These are phyloP conservation scores for Athalia cordata DNA, from an alignment of 2,888 invertebrate species.

Conservation along the genomic window DNA sequence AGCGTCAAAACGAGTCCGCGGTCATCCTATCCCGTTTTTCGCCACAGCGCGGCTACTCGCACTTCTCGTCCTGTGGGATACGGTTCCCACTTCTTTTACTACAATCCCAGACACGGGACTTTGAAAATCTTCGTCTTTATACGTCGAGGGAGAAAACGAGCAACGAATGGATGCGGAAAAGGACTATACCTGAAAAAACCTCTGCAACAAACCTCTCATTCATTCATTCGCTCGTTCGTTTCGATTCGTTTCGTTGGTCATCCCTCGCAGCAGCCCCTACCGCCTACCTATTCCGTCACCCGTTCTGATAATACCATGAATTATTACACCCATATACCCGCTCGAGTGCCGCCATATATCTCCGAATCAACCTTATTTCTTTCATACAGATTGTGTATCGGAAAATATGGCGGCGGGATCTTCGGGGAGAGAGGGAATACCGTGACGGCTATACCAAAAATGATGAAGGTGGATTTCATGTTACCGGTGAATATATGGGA, in stretches of 20 bases:
- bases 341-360: conserved; percentile 62
- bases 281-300: conserved; percentile 25
- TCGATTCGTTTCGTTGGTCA: conserved; percentile 14
- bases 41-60: conserved; percentile 23
- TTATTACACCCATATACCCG: conserved; percentile 60
- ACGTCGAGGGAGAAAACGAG: too few species aligned
- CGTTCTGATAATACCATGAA: conserved; percentile 62
- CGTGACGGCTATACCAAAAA: conserved; percentile 56
- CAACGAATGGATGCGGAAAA: too few species aligned
- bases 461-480: conserved; percentile 54
- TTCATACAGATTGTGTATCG: conserved; percentile 60
- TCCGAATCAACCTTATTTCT: conserved; percentile 55
- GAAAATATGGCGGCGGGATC: conserved; percentile 55
- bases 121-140: background rate
- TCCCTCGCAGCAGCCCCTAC: background rate
- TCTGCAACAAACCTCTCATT: too few species aligned
- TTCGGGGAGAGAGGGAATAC: background rate
- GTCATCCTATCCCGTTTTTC: conserved; percentile 21
- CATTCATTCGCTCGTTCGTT: too few species aligned
- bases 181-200: too few species aligned
- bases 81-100: background rate
- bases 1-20: conserved; percentile 35
- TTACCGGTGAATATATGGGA: background rate
- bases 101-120: background rate
- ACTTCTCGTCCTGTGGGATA: conserved; percentile 14